Evolutionary conservation across 2,888 invertebrate species (phyloP), one percentile per base, ranked within the genome.

Genomic region (Argyra leucocephala): DNA sequence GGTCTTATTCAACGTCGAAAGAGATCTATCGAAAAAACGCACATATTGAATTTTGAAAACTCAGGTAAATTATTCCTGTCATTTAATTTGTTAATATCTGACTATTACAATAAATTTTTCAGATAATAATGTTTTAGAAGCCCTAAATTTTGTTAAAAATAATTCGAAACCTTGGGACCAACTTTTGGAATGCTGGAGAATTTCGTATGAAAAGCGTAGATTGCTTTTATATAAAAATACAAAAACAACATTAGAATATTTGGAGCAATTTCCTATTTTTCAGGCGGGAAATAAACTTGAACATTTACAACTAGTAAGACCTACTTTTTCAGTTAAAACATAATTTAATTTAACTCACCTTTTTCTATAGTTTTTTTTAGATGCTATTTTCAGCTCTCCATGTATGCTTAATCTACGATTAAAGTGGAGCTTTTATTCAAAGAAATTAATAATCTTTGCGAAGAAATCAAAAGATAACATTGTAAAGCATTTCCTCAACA

Each of bases 391-490:
- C 26, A 26, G 59, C 15, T 22, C 22, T 10, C 64, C 59, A 10
- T 22, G 59, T 36, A 36, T 37, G n/a, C 21, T 23, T 18, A 64
- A 64, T 37, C 36, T 64, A 22, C 31, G 22, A 15, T 24, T 26
- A 3, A n/a, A 60, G 22, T 64, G 59, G 60, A 22, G 22, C 22
- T 6, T n/a, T 36, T 64, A 60, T 64, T 59, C 21, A 22, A 31
- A 58, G 22, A 64, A 64, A 64, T 37, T 64, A 10, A 59, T 64
- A 60, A 64, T 1, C 12, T 64, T 18, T 60, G 60, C 36, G 22
- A n/a, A 36, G 18, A 57, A 59, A 36, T 59, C 36, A 2, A 64
- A 64, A 59, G 63, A 64, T 23, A 64, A 64, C 59, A 24, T 58
- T 22, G 64, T 48, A 15, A 59, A 64, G 18, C 21, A 59, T 26